phyloP scores from a whole-genome alignment of 30 jellyfish, hydroid and myxozoan genomes.

The Catostylus mosaicus region DNA sequence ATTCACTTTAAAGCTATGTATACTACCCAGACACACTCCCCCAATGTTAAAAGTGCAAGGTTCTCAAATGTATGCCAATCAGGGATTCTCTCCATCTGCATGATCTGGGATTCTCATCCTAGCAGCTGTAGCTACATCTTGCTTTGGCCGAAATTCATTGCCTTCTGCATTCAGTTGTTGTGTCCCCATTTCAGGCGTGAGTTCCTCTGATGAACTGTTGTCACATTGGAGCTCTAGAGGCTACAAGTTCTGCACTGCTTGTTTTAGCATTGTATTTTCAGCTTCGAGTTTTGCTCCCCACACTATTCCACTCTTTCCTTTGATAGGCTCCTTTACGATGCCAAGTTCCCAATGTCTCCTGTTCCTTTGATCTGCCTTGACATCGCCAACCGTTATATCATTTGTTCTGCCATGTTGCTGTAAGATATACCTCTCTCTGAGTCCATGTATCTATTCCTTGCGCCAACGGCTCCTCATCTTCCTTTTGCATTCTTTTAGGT shows the following conservation, averaged over 20 bases:
- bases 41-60: no score
- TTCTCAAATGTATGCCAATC: no score
- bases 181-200: background rate
- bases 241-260: slow-evolving; percentile 23
- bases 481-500: slow-evolving; percentile 41
- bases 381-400: slow-evolving; percentile 20
- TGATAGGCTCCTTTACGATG: slow-evolving; percentile 20
- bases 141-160: background rate
- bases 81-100: background rate
- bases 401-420: slow-evolving; percentile 39
- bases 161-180: slow-evolving; percentile 9
- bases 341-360: slow-evolving; percentile 39
- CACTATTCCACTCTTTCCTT: slow-evolving; percentile 19
- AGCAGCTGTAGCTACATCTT: background rate
- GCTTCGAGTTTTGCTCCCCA: slow-evolving; percentile 34
- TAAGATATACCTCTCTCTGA: slow-evolving; percentile 73
- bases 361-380: slow-evolving; percentile 41
- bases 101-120: background rate
- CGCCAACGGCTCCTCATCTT: slow-evolving; percentile 69
- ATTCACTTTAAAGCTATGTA: no score
- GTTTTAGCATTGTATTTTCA: slow-evolving; percentile 11
- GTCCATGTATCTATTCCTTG: slow-evolving; percentile 58
- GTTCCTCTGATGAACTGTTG: background rate
- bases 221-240: slow-evolving; percentile 6
- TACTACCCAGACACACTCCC: no score